phyloP scores from a whole-genome alignment of 2,888 invertebrate genomes.

The Drosophila aldrichi region DNA sequence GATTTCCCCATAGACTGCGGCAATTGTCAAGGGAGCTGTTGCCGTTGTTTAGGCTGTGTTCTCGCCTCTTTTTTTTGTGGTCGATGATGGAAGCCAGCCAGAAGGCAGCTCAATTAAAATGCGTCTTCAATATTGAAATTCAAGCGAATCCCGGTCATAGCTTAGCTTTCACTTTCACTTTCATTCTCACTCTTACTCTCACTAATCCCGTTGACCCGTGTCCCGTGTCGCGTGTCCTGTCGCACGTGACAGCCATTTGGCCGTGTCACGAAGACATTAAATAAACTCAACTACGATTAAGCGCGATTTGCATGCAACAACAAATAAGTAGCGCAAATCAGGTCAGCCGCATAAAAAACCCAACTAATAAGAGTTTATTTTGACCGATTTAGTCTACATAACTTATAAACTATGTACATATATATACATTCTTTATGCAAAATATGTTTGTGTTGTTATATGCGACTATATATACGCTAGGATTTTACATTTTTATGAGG shows the following conservation, averaged over 20 bases:
- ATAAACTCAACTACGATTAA: conserved; percentile 44
- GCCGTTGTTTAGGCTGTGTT: not conserved
- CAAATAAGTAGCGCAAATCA: conserved; percentile 57
- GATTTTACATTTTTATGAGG: not conserved
- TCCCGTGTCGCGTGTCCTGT: conserved; percentile 33
- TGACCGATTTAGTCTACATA: not conserved
- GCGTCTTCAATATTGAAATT: conserved; percentile 7
- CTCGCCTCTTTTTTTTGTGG: not conserved
- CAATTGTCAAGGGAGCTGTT: conserved; percentile 13
- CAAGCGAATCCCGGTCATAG: not conserved
- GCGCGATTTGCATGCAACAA: conserved; percentile 59
- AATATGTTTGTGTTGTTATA: not conserved
- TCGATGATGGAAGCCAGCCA: not conserved
- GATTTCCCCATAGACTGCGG: conserved; percentile 42
- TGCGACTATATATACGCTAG: not conserved
- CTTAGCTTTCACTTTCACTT: conserved; percentile 9
- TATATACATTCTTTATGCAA: not conserved
- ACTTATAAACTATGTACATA: not conserved
- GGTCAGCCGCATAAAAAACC: conserved; percentile 44
- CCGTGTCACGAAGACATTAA: conserved; percentile 43
- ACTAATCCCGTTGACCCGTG: conserved; percentile 11
- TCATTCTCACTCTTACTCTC: not conserved
- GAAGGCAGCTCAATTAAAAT: conserved; percentile 20
- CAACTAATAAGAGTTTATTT: conserved; percentile 20
- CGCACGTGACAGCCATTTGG: conserved; percentile 58